Conservation (phyloP, 2,797 vertebrate genomes). For the Choloepus didactylus region DNA sequence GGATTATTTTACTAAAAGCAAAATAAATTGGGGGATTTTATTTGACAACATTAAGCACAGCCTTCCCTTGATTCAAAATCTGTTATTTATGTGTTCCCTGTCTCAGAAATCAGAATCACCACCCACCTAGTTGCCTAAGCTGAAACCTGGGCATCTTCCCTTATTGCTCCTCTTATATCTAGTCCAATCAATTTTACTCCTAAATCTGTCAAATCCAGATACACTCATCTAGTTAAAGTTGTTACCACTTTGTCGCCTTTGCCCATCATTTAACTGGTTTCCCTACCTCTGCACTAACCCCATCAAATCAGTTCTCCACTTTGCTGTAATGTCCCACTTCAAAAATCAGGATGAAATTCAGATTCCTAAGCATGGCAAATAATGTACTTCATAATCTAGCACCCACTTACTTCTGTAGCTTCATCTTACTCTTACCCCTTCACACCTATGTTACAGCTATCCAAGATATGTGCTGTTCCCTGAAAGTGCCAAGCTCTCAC, state of each 20-base stretch:
- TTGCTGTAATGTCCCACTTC: slow-evolving; percentile 39
- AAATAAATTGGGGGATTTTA: slow-evolving; percentile 56
- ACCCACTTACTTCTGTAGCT: slow-evolving; percentile 11
- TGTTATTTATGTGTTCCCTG: slow-evolving; percentile 49
- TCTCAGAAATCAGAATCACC: slow-evolving; percentile 45
- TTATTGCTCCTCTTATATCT: slow-evolving; percentile 8
- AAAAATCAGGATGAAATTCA: slow-evolving; percentile 66
- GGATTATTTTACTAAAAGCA: slow-evolving; percentile 63
- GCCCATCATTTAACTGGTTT: slow-evolving; percentile 17
- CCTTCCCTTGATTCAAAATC: slow-evolving; percentile 54
- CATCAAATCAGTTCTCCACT: slow-evolving; percentile 46
- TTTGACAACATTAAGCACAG: slow-evolving; percentile 47
- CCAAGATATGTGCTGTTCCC: not conserved
- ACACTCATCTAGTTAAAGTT: slow-evolving; percentile 13
- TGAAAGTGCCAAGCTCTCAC: not conserved
- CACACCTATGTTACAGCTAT: not conserved
- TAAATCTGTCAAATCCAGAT: slow-evolving; percentile 62
- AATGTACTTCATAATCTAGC: slow-evolving; percentile 41
- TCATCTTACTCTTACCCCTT: not conserved
- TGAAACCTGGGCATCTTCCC: slow-evolving; percentile 1
- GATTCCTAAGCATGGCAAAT: slow-evolving; percentile 49
- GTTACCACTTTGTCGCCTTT: slow-evolving; percentile 32
- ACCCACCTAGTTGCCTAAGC: slow-evolving; percentile 18
- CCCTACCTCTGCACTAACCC: not conserved
- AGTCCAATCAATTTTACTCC: slow-evolving; percentile 29